Evolutionary conservation across 2,888 invertebrate genomes (phyloP), one percentile per base, ranked within the genome.

Genomic region (Rhagonycha lutea): DNA sequence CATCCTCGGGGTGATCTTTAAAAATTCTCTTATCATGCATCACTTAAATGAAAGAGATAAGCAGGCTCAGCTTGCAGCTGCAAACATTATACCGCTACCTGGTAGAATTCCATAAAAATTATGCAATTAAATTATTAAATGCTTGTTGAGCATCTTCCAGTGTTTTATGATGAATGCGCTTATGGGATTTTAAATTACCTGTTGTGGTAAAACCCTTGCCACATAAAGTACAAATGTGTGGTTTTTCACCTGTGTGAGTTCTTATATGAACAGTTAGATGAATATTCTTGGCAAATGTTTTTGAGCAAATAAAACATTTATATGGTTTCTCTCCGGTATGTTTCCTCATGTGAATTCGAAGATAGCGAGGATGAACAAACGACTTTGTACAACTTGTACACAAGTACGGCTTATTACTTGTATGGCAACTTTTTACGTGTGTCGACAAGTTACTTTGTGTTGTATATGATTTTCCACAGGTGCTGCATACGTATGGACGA

Each of bases 261-360:
- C 84, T 75, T n/a, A 76, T 79, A 68, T 84, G 84, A 14, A 83
- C 80, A 4, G 83, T 84, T 10, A 84, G 78, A 71, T 84, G 84
- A 60, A 83, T 81, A 68, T 84, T 84, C 76, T 84, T 83, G 5
- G 84, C 81, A 75, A 85, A 84, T 0, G 80, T 73, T 77, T 83
- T 83, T 8, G 79, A 80, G 76, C 85, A 85, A 47, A 81, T 74
- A 28, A 72, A 67, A 77, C 84, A 85, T 68, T 81, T 77, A 68
- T 81, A 85, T 8, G 84, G 84, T 67, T 82, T 83, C 72, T 84
- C 85, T 7, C 84, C 85, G 1, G 83, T 83, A 70, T 85, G 85
- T 61, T 83, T 83, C 26, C 83, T 75, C 82, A 84, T 83, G 73
- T 85, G 85, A 65, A 84, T 80, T 63, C 82, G 78, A 47, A 84